A percentile compares a stretch with the other conserved stretches of the same genome.
These are phyloP conservation scores for Dallia pectoralis DNA, from an alignment of 2,797 vertebrate genomes.

Conservation along the genomic window DNA sequence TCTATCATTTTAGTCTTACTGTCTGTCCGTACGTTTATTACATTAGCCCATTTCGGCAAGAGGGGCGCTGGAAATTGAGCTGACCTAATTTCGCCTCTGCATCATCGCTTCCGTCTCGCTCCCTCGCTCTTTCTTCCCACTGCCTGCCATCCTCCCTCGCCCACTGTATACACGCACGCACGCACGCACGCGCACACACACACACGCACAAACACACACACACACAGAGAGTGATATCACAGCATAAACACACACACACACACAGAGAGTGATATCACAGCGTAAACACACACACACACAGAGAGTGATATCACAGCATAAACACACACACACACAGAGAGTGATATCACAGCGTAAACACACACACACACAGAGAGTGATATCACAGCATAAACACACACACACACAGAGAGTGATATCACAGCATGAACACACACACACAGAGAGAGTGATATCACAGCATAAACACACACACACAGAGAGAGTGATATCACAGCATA, in stretches of 20 bases:
- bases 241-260: neutral
- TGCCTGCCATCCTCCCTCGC: slow-evolving; percentile 68
- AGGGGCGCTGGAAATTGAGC: slow-evolving; percentile 66
- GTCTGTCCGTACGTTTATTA: slow-evolving; percentile 19
- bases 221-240: no score
- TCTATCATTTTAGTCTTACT: slow-evolving; percentile 19
- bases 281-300: neutral
- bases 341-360: neutral
- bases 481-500: neutral
- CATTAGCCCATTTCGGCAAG: slow-evolving; percentile 60
- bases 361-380: neutral
- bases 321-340: neutral
- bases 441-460: neutral
- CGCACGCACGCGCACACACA: slow-evolving; percentile 33
- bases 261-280: neutral
- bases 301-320: neutral
- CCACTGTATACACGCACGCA: slow-evolving; percentile 58
- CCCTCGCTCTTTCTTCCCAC: slow-evolving; percentile 42
- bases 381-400: neutral
- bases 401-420: neutral
- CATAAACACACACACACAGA: neutral
- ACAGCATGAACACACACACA: neutral
- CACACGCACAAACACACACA: no score
- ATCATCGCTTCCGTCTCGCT: slow-evolving; percentile 30
- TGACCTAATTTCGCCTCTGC: slow-evolving; percentile 71